A percentile compares a stretch with the other conserved stretches of the same genome.
Conservation (phyloP, 2,888 invertebrate species). For the Mycalesis mineus region DNA sequence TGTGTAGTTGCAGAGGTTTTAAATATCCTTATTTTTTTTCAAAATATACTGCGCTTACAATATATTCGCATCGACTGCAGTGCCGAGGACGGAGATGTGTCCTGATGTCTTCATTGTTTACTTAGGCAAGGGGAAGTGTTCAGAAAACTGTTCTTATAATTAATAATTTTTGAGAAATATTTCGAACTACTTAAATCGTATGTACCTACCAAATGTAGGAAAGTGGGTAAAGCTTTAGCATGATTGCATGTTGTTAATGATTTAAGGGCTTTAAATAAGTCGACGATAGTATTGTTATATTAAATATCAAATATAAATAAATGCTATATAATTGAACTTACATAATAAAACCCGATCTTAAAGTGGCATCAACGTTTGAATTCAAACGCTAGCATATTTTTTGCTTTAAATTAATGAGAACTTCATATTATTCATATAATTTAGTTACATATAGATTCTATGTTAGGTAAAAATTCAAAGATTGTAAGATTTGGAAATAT, state of each 20-base stretch:
- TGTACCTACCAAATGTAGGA: conserved; percentile 62
- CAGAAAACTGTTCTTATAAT: conserved; percentile 64
- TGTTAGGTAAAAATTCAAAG: no score
- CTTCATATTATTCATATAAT: no score
- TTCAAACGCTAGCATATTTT: no score
- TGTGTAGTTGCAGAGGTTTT: conserved; percentile 43
- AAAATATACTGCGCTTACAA: conserved; percentile 41
- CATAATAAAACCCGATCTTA: no score
- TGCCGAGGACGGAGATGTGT: conserved; percentile 65
- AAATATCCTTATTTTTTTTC: conserved; percentile 27
- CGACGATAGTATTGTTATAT: conserved; percentile 5
- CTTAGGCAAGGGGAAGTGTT: conserved; percentile 55
- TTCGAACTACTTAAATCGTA: conserved; percentile 63
- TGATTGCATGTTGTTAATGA: conserved; percentile 54
- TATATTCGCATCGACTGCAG: conserved; percentile 45
- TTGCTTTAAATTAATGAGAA: no score
- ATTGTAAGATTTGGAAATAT: no score
- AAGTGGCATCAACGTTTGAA: no score
- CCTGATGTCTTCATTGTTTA: conserved; percentile 44
- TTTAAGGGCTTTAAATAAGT: conserved; percentile 27
- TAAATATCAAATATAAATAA: no score
- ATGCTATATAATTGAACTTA: no score
- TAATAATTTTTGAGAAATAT: conserved; percentile 65
- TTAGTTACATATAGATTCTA: no score
- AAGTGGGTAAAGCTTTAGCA: conserved; percentile 62